Conservation (phyloP, 1,140 invertebrate species). For the Zaprionus tsacasi region DNA sequence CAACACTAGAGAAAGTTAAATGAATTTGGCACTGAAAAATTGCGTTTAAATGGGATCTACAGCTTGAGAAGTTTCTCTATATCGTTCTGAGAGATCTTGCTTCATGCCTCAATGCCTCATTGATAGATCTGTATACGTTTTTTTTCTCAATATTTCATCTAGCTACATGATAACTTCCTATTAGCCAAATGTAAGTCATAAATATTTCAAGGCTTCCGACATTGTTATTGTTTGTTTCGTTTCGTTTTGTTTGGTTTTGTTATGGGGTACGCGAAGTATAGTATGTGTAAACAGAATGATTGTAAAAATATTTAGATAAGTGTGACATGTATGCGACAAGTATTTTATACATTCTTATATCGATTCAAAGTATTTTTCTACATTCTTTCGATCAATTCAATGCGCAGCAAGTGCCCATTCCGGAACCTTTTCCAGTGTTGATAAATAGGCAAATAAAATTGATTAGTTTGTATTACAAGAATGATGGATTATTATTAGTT, state of each 20-base stretch:
- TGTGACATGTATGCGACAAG: conserved; percentile 53
- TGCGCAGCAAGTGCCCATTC: not conserved
- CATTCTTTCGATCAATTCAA: conserved; percentile 3
- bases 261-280: not conserved
- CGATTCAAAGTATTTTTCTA: conserved; percentile 14
- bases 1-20: not conserved
- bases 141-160: not conserved
- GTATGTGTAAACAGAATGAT: conserved; percentile 50
- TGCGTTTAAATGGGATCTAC: not conserved
- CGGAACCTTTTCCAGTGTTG: not conserved
- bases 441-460: conserved; percentile 63
- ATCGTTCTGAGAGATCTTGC: not conserved
- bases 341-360: conserved; percentile 19
- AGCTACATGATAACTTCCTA: conserved; percentile 6
- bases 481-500: conserved; percentile 6
- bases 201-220: conserved; percentile 22
- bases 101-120: not conserved
- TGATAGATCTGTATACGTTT: not conserved
- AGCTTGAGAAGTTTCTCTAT: not conserved
- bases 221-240: conserved; percentile 3
- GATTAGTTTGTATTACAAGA: conserved; percentile 25
- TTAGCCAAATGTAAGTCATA: conserved; percentile 3
- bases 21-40: not conserved
- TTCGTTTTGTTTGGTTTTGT: conserved; percentile 17
- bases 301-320: conserved; percentile 65